Evolutionary conservation across 2,888 invertebrate species (phyloP), one percentile per base, ranked within the genome.

Genomic region (Drosophila paucipuncta): DNA sequence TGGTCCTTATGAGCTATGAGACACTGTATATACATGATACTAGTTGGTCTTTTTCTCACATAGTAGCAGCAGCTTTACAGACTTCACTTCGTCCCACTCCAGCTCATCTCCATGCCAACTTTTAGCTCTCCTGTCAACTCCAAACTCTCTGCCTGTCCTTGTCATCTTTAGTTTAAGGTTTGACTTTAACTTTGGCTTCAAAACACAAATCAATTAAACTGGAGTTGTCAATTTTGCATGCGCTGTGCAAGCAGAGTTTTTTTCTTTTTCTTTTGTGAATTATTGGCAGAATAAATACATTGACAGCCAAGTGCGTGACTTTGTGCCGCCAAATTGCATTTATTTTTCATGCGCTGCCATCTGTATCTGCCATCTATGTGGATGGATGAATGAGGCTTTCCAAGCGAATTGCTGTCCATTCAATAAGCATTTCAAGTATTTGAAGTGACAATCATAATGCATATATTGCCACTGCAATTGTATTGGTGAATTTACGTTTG

Each of bases 371-470:
- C 47, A 47, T 39, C n/a, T 57, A 39, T 39, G 1, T 28, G n/a
- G 55, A 13, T 57, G 28, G 39, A 75, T 64, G 55, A 54, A 37
- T 59, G 67, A 60, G 61, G 76, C 73, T 74, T 86, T 86, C 88
- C 85, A 43, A 85, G 63, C 78, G 88, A 90, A 82, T 86, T 73
- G 83, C 88, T 76, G 85, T 85, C 85, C 88, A 86, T 90, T 90
- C 90, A 86, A 90, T 90, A 90, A 87, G 85, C 68, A 82, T 76
- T 89, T 82, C 85, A 74, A 84, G 85, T 73, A 76, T 76, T 77
- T 90, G 76, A 86, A 86, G 90, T 86, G 85, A 90, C 88, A 86
- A 88, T 90, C 85, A 90, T 89, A 90, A 85, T 88, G 90, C 85
- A 83, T 87, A 81, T 89, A 84, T 80, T 82, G 73, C 73, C 79